Evolutionary conservation across 2,888 invertebrate genomes (phyloP), one percentile per base, ranked within the genome.

Genomic region (Quadriops clusia): DNA sequence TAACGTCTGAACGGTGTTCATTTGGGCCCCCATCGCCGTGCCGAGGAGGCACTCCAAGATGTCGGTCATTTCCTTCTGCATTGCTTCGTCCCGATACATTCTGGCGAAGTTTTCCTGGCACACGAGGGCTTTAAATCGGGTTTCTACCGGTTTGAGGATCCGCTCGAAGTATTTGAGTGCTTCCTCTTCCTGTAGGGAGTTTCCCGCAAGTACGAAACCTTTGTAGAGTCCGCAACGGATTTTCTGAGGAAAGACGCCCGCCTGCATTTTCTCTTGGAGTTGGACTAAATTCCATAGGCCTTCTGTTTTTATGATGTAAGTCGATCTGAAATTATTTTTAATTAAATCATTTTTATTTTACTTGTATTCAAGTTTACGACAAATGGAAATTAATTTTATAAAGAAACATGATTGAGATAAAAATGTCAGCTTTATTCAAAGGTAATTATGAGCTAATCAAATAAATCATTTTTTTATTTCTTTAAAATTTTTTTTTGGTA

Each of bases 31-130:
- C 48, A 75, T 74, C 1, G 74, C 72, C 35, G 78, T 67, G 13
- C 83, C 83, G 50, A 77, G 74, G 37, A 79, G 73, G 34, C 77
- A 77, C 53, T 89, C 86, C 1, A 89, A 58, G 17, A 84, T 69
- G 50, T 80, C 78, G 1, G 78, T 70, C 2, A 89, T 63, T 58
- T 79, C 75, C 3, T 70, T 62, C 51, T 77, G 73, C 38, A 76
- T 64, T 29, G 66, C 64, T 38, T 79, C 74, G 32, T 78, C 63
- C 38, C 77, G 71, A 41, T 62, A 70, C 8, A 58, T 58, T 31
- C 63, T 60, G 15, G 57, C 53, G 42, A 77, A 73, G 42, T 68
- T 63, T 28, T 67, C 67, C 33, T 63, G 61, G 8, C 60, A 60
- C 10, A 70, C 51, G 14, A 75, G 53, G 34, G 56, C 56, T 39